Percentiles rank a stretch among this genome's conserved stretches.
Evolutionary conservation across 2,797 vertebrate species (phyloP).

Genomic region (Coilia nasus): DNA sequence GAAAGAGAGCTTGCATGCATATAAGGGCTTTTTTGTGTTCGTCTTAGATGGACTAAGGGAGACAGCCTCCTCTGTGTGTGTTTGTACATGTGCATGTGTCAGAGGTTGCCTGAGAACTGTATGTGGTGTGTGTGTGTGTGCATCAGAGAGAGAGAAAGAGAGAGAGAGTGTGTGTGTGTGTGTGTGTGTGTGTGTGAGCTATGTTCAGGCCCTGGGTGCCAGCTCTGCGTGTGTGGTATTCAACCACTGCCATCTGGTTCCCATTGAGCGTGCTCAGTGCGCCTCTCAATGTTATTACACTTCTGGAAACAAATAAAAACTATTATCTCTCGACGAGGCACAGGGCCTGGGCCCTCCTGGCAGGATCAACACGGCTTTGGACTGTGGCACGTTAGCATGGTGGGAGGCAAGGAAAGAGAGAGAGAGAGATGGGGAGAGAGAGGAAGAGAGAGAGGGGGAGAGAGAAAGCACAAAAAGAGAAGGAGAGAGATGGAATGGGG

Average conservation of each 20-base stretch:
- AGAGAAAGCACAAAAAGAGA: neutral
- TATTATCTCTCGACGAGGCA: conserved; percentile 60
- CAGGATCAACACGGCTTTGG: conserved; percentile 43
- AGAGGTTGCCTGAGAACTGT: neutral
- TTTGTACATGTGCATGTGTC: neutral
- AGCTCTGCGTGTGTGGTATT: conserved; percentile 74
- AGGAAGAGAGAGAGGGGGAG: neutral
- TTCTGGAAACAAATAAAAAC: conserved; percentile 71
- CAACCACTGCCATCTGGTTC: conserved; percentile 73
- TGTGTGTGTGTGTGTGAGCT: conserved; percentile 63
- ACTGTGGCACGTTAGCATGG: conserved; percentile 54
- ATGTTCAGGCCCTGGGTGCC: conserved; percentile 62
- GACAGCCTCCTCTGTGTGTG: neutral
- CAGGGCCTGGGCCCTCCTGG: conserved; percentile 46
- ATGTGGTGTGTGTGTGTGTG: neutral
- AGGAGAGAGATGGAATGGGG: neutral
- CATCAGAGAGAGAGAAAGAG: too few relatives aligned
- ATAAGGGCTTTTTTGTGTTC: neutral
- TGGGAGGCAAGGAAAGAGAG: conserved; percentile 41
- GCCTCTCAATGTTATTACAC: conserved; percentile 67
- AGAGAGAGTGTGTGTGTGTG: too few relatives aligned
- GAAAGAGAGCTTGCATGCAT: neutral
- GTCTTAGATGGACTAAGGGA: neutral
- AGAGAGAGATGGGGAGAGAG: neutral
- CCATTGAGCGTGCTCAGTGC: conserved; percentile 64